These are phyloP conservation scores for Chromoteleia sp. DNA, from an alignment of 2,888 invertebrate species.

Conservation along the genomic window DNA sequence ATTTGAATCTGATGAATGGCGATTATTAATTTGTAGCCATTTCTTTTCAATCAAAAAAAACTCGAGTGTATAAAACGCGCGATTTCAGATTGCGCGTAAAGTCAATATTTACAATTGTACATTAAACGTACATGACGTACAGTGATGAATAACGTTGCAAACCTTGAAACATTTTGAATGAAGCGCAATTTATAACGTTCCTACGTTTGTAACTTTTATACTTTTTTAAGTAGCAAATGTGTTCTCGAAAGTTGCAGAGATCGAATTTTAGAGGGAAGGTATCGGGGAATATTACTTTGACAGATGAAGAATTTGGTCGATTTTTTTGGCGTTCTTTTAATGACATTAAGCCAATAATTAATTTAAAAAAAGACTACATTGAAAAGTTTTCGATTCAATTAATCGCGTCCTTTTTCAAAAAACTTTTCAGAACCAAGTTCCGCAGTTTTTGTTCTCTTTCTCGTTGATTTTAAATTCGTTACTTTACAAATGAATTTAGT, in stretches of 20 bases:
- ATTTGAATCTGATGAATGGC: slow-evolving; percentile 72
- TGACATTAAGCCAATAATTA: slow-evolving; percentile 35
- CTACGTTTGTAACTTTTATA: slow-evolving; percentile 8
- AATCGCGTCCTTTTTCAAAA: slow-evolving; percentile 45
- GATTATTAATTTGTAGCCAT: slow-evolving; percentile 60
- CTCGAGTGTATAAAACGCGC: neutral
- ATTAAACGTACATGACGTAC: slow-evolving; percentile 11
- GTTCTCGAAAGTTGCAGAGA: no score
- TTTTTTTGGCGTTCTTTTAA: slow-evolving; percentile 39
- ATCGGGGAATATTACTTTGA: slow-evolving; percentile 1
- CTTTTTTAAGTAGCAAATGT: neutral
- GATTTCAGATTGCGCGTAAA: slow-evolving; percentile 1
- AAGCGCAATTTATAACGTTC: neutral
- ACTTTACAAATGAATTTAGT: slow-evolving; percentile 21
- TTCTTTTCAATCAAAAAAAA: neutral
- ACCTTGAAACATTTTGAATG: neutral
- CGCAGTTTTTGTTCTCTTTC: slow-evolving; percentile 7
- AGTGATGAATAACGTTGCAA: slow-evolving; percentile 18
- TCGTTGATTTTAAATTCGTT: slow-evolving; percentile 41
- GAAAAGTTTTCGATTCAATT: slow-evolving; percentile 41
- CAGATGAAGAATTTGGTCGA: slow-evolving; percentile 26
- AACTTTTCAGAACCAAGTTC: slow-evolving; percentile 26
- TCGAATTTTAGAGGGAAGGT: no score
- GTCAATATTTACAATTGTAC: slow-evolving; percentile 20
- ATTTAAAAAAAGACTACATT: slow-evolving; percentile 40